Percentiles rank a stretch among this genome's conserved stretches.
Conservation (phyloP, 2,113 vertebrate genomes). For the Mustelus asterias region DNA sequence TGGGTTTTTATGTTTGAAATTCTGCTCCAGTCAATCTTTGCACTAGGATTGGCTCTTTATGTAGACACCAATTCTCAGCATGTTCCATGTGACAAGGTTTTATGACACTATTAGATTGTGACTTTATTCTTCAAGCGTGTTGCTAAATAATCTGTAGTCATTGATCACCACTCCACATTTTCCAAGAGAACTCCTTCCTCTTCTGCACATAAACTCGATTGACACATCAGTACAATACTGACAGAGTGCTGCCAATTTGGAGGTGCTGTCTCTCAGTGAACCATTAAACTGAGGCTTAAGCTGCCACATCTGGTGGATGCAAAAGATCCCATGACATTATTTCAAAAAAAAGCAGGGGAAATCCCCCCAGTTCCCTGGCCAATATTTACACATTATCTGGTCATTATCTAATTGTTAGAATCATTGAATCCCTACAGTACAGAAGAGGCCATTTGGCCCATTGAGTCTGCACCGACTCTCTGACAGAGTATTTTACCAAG, state of each 20-base stretch:
- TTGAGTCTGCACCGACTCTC: too few species aligned
- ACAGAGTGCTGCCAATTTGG: neutral
- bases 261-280: neutral
- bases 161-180: neutral
- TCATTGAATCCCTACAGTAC: too few species aligned
- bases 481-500: too few species aligned
- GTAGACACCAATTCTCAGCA: neutral
- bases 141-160: neutral
- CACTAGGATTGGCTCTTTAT: neutral
- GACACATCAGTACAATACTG: neutral
- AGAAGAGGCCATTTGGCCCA: too few species aligned
- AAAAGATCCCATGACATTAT: neutral
- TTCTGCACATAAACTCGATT: neutral
- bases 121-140: constrained; percentile 21
- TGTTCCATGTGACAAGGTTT: neutral
- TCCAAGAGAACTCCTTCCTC: neutral
- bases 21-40: neutral
- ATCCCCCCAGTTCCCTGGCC: neutral
- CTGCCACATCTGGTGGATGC: neutral
- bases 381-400: neutral
- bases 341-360: neutral
- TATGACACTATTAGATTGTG: neutral
- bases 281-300: neutral
- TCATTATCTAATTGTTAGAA: neutral
- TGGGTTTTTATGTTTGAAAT: constrained; percentile 7